These are phyloP conservation scores for Drosophila orosa DNA, from an alignment of 1,140 invertebrate species.

Conservation along the genomic window DNA sequence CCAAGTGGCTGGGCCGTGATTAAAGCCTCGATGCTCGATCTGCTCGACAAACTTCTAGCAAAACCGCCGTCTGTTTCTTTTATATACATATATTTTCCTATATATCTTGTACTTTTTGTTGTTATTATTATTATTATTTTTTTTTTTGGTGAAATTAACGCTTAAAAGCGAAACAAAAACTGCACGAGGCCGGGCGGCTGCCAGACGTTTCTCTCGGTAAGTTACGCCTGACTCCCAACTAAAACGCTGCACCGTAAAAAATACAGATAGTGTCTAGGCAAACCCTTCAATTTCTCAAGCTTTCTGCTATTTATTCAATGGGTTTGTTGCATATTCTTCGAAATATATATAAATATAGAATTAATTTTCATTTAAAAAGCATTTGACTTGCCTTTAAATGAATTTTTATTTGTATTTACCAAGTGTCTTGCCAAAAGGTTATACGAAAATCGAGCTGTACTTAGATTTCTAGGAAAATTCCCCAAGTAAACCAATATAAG, in stretches of 20 bases:
- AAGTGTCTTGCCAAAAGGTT: neutral
- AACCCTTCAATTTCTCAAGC: neutral
- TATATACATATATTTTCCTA: slow-evolving; percentile 6
- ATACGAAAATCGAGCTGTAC: neutral
- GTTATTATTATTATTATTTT: neutral
- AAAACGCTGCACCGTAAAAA: slow-evolving; percentile 22
- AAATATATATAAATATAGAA: neutral
- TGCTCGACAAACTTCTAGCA: slow-evolving; percentile 65
- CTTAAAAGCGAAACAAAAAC: slow-evolving; percentile 45
- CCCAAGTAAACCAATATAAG: rapidly evolving
- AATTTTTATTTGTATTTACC: neutral
- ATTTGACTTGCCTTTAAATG: neutral
- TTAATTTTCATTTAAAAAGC: neutral
- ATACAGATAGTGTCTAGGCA: neutral
- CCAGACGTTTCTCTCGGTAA: slow-evolving; percentile 51
- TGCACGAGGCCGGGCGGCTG: slow-evolving; percentile 4
- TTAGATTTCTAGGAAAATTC: too few species aligned
- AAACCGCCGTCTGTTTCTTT: slow-evolving; percentile 11
- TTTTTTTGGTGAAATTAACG: slow-evolving; percentile 72
- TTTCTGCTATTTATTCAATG: too few species aligned
- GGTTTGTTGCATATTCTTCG: too few species aligned
- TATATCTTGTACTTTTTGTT: neutral
- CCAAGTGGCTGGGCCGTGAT: slow-evolving; percentile 25
- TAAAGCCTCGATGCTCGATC: slow-evolving; percentile 38
- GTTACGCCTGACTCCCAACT: slow-evolving; percentile 64